Percentiles rank a stretch among this genome's conserved stretches.
Evolutionary conservation across 2,888 invertebrate species (phyloP).

Genomic region (Hymenopus coronatus): DNA sequence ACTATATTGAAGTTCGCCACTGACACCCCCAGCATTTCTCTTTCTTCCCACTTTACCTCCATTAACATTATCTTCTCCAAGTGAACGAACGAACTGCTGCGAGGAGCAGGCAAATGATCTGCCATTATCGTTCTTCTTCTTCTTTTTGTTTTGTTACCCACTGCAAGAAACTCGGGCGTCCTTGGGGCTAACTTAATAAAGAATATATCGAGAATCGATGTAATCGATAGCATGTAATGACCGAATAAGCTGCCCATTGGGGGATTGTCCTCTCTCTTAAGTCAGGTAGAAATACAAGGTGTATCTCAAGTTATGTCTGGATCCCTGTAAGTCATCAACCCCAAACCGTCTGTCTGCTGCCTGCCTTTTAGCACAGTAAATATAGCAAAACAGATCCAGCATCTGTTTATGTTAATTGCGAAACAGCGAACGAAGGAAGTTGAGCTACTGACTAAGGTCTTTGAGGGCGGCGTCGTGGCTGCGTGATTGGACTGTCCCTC

Average conservation of each 20-base stretch:
- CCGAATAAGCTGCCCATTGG: background rate
- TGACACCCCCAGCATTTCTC: background rate
- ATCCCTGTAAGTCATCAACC: too few relatives aligned
- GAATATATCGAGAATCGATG: background rate
- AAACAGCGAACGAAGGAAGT: too few relatives aligned
- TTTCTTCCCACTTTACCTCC: background rate
- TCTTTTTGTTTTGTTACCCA: background rate
- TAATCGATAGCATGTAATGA: background rate
- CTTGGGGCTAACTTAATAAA: background rate
- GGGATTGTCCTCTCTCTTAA: too few relatives aligned
- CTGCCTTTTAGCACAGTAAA: too few relatives aligned
- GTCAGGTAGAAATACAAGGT: too few relatives aligned
- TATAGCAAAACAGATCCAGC: too few relatives aligned
- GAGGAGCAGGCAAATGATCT: background rate
- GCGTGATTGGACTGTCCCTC: too few relatives aligned
- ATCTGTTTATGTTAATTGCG: too few relatives aligned
- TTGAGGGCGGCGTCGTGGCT: too few relatives aligned
- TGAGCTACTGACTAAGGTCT: too few relatives aligned
- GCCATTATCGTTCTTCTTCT: background rate
- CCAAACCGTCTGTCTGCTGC: too few relatives aligned
- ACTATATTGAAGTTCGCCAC: background rate
- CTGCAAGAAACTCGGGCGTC: background rate
- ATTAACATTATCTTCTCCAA: background rate
- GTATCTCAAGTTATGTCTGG: too few relatives aligned
- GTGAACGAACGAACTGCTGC: background rate